Evolutionary conservation across 2,113 vertebrate genomes (phyloP).

Genomic region (Chlorodrepanis virens): DNA sequence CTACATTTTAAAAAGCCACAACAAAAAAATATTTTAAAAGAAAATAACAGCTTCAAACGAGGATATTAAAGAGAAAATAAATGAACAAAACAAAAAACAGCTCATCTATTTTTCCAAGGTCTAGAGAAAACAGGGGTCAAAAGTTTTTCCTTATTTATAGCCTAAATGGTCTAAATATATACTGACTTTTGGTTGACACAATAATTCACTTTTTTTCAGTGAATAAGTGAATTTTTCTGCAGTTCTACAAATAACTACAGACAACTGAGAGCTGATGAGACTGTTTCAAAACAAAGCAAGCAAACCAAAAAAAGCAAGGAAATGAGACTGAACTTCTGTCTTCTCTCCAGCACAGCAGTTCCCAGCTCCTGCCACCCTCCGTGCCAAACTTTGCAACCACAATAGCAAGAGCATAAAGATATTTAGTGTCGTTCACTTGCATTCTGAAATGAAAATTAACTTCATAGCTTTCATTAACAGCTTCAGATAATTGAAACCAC

Average conservation of each 20-base stretch:
- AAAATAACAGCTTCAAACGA: not conserved
- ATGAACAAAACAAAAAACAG: not conserved
- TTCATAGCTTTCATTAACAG: not conserved
- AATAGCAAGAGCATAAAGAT: not conserved
- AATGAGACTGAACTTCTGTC: not conserved
- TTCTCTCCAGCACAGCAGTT: not conserved
- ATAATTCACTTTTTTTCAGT: not conserved
- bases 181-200: not conserved
- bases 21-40: not conserved
- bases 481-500: not conserved
- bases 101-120: not conserved
- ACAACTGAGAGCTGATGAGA: not conserved
- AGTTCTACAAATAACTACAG: not conserved
- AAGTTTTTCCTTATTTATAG: not conserved
- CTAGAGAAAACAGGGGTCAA: not conserved
- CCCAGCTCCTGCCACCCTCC: not conserved
- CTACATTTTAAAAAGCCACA: not conserved
- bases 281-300: not conserved
- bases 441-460: conserved; percentile 5
- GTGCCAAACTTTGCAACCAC: not conserved
- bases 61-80: not conserved
- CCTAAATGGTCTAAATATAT: not conserved
- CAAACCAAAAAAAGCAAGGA: not conserved
- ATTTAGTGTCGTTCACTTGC: not conserved
- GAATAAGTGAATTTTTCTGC: not conserved